Evolutionary conservation across 2,797 vertebrate species (phyloP), one percentile per base, ranked within the genome.

Genomic region (Sebastes cheni): DNA sequence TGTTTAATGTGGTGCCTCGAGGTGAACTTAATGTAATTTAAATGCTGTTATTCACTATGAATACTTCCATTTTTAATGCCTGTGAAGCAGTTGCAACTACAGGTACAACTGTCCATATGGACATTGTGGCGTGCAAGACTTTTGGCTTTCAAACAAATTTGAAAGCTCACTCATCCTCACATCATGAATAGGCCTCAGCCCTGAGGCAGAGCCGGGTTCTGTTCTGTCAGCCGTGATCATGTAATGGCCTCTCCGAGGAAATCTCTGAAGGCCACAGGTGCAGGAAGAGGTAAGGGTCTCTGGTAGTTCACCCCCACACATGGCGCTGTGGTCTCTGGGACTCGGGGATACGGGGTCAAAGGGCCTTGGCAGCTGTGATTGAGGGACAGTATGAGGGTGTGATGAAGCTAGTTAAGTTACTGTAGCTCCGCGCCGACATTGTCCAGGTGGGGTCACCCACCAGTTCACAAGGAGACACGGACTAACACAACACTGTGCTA

Each of bases 181-280:
- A 46, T 75, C 50, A 69, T 62, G 71, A 72, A 56, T 5, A n/a
- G 65, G 50, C 16, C 59, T 71, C 50, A 20, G 75, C 76, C 66
- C 22, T 18, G 71, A 79, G 68, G 62, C 54, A 62, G 75, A 71
- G 68, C 29, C 2, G 58, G 75, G 74, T 50, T 59, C 72, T 60
- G 62, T 72, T 69, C 82, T 52, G 77, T 92, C 87, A 87, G 72
- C 81, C 64, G 56, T 76, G 75, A 79, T 83, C 81, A 69, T 65
- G 75, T 75, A 80, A 86, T 59, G 81, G 62, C 54, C 42, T 77
- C 86, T 82, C 77, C 1, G 27, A 83, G 79, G 77, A 81, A 81
- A 32, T 52, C 62, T 71, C 67, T 32, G 56, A 65, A 72, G 88
- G 87, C 79, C 86, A 80, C 91, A 92, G 91, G 87, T 91, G 86